Percentiles rank a stretch among this genome's conserved stretches.
phyloP scores from a whole-genome alignment of 2,888 invertebrate species.

The Tetragonula carbonaria region DNA sequence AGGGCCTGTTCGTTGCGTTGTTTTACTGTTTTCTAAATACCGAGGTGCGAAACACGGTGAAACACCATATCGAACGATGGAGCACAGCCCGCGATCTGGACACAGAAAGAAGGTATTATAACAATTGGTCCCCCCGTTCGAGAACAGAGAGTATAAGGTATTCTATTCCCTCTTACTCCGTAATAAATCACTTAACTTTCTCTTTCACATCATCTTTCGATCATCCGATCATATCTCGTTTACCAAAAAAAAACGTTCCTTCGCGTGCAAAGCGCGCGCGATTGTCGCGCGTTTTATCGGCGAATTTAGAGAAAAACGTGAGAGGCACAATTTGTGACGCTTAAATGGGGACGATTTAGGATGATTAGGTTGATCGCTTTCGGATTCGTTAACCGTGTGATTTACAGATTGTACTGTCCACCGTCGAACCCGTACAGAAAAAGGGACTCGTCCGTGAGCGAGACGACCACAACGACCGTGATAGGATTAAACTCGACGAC shows the following conservation, averaged over 20 bases:
- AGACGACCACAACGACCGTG: slow-evolving; percentile 91
- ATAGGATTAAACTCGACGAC: slow-evolving; percentile 78
- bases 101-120: slow-evolving; percentile 88
- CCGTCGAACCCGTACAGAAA: slow-evolving; percentile 88
- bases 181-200: slow-evolving; percentile 6
- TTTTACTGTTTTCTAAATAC: slow-evolving; percentile 97
- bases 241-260: too few relatives aligned
- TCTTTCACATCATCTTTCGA: background rate
- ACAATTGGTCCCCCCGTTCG: slow-evolving; percentile 93
- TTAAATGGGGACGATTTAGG: slow-evolving; percentile 6
- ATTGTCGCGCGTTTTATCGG: background rate
- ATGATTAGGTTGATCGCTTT: background rate
- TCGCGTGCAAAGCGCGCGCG: too few relatives aligned
- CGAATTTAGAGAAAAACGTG: background rate
- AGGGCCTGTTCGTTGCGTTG: slow-evolving; percentile 95
- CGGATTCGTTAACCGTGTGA: slow-evolving; percentile 29
- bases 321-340: background rate
- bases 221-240: too few relatives aligned
- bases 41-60: slow-evolving; percentile 93
- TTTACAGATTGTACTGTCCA: slow-evolving; percentile 89
- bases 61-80: slow-evolving; percentile 93
- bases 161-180: slow-evolving; percentile 39
- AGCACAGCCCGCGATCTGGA: slow-evolving; percentile 88
- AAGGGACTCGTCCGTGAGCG: slow-evolving; percentile 92
- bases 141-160: slow-evolving; percentile 93